phyloP scores from a whole-genome alignment of 2,113 vertebrate genomes.

The Gavialis gangeticus region DNA sequence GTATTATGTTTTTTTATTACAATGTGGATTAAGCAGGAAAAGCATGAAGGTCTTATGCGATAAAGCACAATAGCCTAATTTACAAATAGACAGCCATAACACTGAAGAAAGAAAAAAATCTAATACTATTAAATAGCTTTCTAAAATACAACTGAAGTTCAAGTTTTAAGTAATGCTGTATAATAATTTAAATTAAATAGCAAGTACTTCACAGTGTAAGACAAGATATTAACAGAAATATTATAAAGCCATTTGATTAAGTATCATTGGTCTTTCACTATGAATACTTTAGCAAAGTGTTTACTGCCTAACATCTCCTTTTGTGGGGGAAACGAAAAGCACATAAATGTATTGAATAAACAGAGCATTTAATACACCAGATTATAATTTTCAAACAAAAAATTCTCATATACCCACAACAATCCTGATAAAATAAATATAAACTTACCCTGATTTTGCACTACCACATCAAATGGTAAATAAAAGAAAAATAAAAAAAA shows the following conservation, averaged over 20 bases:
- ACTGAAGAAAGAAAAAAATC: not conserved
- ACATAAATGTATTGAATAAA: not conserved
- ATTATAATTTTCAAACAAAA: not conserved
- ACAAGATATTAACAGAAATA: not conserved
- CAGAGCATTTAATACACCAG: not conserved
- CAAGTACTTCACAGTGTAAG: not conserved
- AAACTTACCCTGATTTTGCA: conserved; percentile 91
- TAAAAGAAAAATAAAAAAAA: conserved; percentile 62
- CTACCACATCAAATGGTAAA: conserved; percentile 83
- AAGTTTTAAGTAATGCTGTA: not conserved
- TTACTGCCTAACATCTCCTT: not conserved
- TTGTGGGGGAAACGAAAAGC: not conserved
- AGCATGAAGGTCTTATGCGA: not conserved
- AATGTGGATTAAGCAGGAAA: not conserved
- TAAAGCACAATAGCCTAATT: not conserved
- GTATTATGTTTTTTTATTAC: not conserved
- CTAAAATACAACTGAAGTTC: not conserved
- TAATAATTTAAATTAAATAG: not conserved
- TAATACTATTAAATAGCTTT: not conserved
- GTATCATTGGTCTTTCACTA: not conserved
- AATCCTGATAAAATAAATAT: conserved; percentile 41
- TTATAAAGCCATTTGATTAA: not conserved
- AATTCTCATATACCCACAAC: not conserved
- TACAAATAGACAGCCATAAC: not conserved
- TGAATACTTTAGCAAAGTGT: conserved; percentile 43